These are phyloP conservation scores for Forbesichthys agassizii DNA, from an alignment of 2,113 vertebrate genomes.

Conservation along the genomic window DNA sequence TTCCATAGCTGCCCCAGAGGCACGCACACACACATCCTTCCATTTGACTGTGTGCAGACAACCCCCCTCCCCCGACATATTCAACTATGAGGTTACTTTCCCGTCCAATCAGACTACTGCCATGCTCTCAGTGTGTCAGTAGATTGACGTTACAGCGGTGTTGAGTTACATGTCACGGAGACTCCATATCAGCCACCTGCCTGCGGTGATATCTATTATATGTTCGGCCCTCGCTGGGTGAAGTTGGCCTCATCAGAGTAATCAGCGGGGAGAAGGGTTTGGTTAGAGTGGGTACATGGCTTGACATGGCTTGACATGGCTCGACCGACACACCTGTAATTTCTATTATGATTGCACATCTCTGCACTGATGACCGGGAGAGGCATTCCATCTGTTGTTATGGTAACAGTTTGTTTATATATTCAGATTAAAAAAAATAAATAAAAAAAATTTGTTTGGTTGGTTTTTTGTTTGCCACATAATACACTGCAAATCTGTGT, in stretches of 20 bases:
- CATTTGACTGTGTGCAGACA: conserved; percentile 47
- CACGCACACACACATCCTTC: conserved; percentile 42
- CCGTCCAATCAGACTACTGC: conserved; percentile 32
- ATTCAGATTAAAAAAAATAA: conserved; percentile 4
- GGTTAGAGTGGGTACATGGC: no score
- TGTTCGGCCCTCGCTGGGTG: no score
- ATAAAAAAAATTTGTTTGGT: no score
- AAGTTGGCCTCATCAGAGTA: no score
- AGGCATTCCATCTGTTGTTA: conserved; percentile 57
- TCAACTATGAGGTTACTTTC: conserved; percentile 56
- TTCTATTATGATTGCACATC: conserved; percentile 21
- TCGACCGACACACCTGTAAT: no score
- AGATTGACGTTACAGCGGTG: no score
- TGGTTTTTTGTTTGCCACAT: no score
- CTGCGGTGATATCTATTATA: conserved; percentile 3
- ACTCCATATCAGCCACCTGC: conserved; percentile 44
- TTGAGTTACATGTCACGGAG: conserved; percentile 28
- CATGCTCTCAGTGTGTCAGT: conserved; percentile 13
- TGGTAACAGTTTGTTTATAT: conserved; percentile 57
- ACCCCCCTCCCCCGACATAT: conserved; percentile 45
- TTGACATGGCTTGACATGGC: no score
- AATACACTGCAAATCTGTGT: no score
- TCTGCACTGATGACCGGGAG: conserved; percentile 33
- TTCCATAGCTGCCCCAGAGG: conserved; percentile 47
- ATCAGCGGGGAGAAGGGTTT: no score